Conservation (phyloP, 2,113 vertebrate genomes). For the Fulica atra region DNA sequence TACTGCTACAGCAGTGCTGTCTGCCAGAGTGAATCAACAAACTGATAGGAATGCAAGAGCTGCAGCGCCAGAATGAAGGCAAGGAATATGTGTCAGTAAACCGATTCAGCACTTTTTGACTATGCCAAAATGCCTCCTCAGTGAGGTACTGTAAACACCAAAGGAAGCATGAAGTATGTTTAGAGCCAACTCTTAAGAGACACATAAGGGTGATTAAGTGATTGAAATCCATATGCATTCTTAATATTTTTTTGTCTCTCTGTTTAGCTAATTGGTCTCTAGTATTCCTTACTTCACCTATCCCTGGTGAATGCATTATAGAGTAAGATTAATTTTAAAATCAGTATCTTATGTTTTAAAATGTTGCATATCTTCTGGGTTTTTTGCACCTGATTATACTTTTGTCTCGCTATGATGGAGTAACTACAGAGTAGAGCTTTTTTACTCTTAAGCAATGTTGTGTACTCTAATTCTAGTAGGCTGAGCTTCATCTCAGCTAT, state of each 20-base stretch:
- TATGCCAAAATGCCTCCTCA: neutral
- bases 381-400: neutral
- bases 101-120: neutral
- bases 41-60: neutral
- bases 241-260: neutral
- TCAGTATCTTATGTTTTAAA: neutral
- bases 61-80: neutral
- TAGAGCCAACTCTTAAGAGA: neutral
- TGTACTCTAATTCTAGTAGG: neutral
- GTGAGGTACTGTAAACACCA: neutral
- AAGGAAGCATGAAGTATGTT: neutral
- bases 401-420: neutral
- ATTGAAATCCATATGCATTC: neutral
- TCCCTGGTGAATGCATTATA: neutral
- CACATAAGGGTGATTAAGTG: neutral
- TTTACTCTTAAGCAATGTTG: neutral
- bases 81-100: neutral
- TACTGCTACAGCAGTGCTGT: neutral
- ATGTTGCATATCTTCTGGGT: neutral
- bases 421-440: neutral
- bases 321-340: neutral
- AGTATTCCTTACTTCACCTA: neutral
- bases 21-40: neutral
- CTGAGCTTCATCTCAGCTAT: neutral
- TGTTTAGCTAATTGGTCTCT: conserved; percentile 10